Percentiles rank a stretch among this genome's conserved stretches.
phyloP scores from a whole-genome alignment of 2,888 invertebrate genomes.

The Eumerus sabulonum region DNA sequence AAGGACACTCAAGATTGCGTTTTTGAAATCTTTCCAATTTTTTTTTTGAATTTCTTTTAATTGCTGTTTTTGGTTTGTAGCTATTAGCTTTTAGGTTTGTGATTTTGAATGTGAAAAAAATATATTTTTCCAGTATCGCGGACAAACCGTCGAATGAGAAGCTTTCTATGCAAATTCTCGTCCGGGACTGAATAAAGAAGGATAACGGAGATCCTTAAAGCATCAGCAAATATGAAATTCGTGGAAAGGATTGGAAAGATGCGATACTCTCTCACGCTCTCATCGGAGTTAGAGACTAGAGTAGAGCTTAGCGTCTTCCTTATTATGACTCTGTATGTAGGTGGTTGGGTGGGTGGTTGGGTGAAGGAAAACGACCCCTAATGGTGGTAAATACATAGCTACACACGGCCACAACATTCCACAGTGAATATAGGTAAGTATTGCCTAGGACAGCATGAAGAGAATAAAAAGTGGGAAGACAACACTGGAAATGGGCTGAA shows the following conservation, averaged over 20 bases:
- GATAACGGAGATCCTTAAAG: slow-evolving; percentile 66
- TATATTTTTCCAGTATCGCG: slow-evolving; percentile 50
- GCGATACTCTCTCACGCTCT: slow-evolving; percentile 40
- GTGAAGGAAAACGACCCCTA: slow-evolving; percentile 34
- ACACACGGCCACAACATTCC: slow-evolving; percentile 44
- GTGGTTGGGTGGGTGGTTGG: slow-evolving; percentile 37
- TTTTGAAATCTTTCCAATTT: slow-evolving; percentile 19
- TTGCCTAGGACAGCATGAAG: slow-evolving; percentile 17
- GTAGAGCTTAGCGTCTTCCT: slow-evolving; percentile 47
- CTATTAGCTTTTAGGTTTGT: slow-evolving; percentile 12
- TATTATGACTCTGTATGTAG: too few relatives aligned
- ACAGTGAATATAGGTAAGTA: slow-evolving; percentile 43
- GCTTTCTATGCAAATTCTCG: slow-evolving; percentile 76
- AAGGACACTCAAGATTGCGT: slow-evolving; percentile 12
- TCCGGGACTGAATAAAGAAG: slow-evolving; percentile 76
- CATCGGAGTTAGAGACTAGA: slow-evolving; percentile 7
- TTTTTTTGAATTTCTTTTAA: not conserved
- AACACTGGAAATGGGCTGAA: slow-evolving; percentile 58
- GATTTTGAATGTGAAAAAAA: slow-evolving; percentile 32
- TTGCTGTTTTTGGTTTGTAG: slow-evolving; percentile 12
- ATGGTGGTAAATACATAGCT: too few relatives aligned
- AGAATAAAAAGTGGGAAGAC: slow-evolving; percentile 31
- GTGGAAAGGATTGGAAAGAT: slow-evolving; percentile 61
- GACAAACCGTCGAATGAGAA: slow-evolving; percentile 58
- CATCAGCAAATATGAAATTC: slow-evolving; percentile 43